These are phyloP conservation scores for Drosophila arawakana DNA, from an alignment of 1,140 invertebrate species.

Conservation along the genomic window DNA sequence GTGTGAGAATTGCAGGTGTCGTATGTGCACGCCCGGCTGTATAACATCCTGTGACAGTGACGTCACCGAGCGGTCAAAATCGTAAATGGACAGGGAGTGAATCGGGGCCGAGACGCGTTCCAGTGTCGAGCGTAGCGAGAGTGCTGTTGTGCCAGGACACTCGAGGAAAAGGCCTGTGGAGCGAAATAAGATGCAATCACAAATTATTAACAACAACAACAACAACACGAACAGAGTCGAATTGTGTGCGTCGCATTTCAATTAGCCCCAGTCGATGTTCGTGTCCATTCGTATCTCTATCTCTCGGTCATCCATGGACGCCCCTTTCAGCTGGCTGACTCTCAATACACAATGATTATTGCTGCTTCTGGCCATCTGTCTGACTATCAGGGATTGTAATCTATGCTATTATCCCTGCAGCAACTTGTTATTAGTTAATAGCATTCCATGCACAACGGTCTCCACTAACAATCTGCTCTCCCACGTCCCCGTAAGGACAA, in stretches of 20 bases:
- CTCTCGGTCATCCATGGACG: neutral
- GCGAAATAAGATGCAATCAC: constrained; percentile 6
- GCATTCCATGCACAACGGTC: constrained; percentile 1
- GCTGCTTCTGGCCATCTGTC: constrained; percentile 14
- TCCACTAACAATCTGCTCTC: neutral
- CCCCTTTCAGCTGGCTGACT: neutral
- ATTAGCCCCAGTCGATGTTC: constrained; percentile 15
- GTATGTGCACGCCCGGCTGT: constrained; percentile 89
- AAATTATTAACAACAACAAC: constrained; percentile 11
- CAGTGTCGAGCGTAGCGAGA: constrained; percentile 85
- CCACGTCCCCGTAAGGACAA: neutral
- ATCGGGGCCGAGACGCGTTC: constrained; percentile 88
- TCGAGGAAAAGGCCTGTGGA: constrained; percentile 91
- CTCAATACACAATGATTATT: constrained; percentile 20
- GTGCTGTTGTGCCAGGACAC: constrained; percentile 88
- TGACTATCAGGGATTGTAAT: constrained; percentile 32
- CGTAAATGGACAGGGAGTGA: constrained; percentile 94
- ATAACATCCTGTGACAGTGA: constrained; percentile 90
- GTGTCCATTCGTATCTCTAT: neutral
- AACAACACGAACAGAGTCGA: neutral
- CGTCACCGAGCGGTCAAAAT: constrained; percentile 91
- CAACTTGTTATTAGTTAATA: constrained; percentile 37
- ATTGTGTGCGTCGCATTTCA: constrained; percentile 41
- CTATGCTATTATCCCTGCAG: constrained; percentile 40
- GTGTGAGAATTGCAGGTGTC: constrained; percentile 93